Evolutionary conservation across 2,888 invertebrate genomes (phyloP).

Genomic region (Amiota minor): DNA sequence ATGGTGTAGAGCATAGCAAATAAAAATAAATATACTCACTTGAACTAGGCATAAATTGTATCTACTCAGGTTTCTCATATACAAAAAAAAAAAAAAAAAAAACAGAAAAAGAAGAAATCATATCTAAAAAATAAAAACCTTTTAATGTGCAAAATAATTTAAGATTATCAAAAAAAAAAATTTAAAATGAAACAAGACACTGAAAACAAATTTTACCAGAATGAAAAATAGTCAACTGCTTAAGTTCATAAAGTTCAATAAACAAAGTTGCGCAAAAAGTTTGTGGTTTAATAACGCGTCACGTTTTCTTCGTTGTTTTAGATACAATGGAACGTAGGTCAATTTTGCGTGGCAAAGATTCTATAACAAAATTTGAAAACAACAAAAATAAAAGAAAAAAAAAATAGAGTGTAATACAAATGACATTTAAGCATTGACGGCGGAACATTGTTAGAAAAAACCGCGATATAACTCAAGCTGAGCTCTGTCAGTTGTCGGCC

Average conservation of each 20-base stretch:
- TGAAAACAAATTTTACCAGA: no score
- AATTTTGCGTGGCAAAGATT: slow-evolving; percentile 33
- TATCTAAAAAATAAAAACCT: background rate
- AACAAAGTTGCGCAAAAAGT: slow-evolving; percentile 37
- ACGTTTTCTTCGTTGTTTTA: slow-evolving; percentile 46
- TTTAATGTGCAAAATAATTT: background rate
- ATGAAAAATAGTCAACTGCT: background rate
- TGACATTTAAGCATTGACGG: slow-evolving; percentile 36
- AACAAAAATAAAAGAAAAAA: slow-evolving; percentile 4
- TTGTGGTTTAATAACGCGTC: slow-evolving; percentile 44
- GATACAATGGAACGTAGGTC: slow-evolving; percentile 18
- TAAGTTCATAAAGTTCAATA: slow-evolving; percentile 56
- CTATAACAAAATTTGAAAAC: slow-evolving; percentile 48
- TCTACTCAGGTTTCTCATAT: background rate
- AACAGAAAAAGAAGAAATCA: background rate
- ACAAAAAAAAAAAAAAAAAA: slow-evolving; percentile 1
- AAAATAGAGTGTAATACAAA: slow-evolving; percentile 1
- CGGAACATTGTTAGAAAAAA: background rate
- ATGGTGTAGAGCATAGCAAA: background rate
- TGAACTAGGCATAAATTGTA: background rate
- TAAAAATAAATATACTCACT: no score
- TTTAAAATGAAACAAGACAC: background rate
- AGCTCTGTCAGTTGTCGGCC: background rate
- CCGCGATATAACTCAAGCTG: background rate
- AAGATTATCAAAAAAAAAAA: background rate